A percentile compares a stretch with the other conserved stretches of the same genome.
Evolutionary conservation across 1,140 invertebrate genomes (phyloP).

Genomic region (Agraylea sexmaculata): DNA sequence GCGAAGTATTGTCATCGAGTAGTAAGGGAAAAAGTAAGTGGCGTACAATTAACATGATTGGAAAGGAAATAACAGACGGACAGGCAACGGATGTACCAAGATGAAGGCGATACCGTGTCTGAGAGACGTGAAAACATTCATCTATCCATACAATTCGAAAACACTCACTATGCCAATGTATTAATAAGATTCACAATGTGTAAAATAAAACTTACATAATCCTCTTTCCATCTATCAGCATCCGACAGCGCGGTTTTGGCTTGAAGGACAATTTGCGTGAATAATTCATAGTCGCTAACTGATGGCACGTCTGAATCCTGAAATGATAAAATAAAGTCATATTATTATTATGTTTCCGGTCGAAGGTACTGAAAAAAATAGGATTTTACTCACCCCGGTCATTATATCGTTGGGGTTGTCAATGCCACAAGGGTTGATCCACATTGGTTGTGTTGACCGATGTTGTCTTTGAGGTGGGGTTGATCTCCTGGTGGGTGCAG

Average conservation of each 20-base stretch:
- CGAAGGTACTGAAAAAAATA: neutral
- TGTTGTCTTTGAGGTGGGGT: neutral
- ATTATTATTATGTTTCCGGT: neutral
- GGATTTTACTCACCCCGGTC: conserved; percentile 10
- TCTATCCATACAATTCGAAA: too few species aligned
- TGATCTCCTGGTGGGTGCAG: conserved; percentile 13
- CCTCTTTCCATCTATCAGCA: conserved; percentile 33
- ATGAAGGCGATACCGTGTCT: too few species aligned
- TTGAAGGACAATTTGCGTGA: conserved; percentile 34
- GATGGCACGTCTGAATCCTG: conserved; percentile 28
- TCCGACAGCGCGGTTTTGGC: conserved; percentile 36
- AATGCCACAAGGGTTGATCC: conserved; percentile 43
- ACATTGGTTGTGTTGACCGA: conserved; percentile 28
- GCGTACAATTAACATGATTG: too few species aligned
- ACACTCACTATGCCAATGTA: too few species aligned
- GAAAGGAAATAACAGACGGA: too few species aligned
- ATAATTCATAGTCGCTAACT: conserved; percentile 23
- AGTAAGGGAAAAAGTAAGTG: too few species aligned
- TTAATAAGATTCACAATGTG: conserved; percentile 3
- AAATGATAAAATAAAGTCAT: conserved; percentile 22
- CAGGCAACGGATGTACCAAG: too few species aligned
- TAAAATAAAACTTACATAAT: conserved; percentile 45
- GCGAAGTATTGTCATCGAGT: too few species aligned
- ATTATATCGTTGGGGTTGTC: conserved; percentile 26
- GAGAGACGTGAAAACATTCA: too few species aligned